A percentile compares a stretch with the other conserved stretches of the same genome.
phyloP scores from a whole-genome alignment of 2,113 vertebrate genomes.

The Eurystomus gularis region DNA sequence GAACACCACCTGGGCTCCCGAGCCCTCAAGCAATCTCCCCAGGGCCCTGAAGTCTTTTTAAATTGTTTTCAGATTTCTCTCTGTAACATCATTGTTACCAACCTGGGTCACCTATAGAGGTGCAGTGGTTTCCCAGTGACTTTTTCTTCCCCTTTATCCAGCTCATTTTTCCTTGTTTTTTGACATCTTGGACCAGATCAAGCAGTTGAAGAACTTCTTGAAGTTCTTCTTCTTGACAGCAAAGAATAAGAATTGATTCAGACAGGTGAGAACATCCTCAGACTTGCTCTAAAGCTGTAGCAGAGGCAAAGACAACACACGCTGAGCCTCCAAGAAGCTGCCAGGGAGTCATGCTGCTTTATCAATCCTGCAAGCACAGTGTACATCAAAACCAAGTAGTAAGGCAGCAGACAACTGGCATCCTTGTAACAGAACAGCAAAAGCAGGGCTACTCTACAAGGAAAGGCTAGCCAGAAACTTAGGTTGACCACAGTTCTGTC shows the following conservation, averaged over 20 bases:
- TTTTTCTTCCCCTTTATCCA: neutral
- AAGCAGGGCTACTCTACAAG: neutral
- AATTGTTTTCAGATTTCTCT: too few species aligned
- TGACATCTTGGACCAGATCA: neutral
- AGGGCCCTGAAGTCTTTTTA: too few species aligned
- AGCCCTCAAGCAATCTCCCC: too few species aligned
- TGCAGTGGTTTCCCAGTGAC: neutral
- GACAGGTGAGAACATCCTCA: neutral
- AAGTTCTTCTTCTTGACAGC: neutral
- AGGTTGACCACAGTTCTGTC: neutral
- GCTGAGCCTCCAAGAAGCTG: neutral
- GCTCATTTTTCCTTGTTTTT: neutral
- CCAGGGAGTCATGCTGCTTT: neutral
- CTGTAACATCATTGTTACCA: too few species aligned
- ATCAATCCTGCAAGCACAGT: neutral
- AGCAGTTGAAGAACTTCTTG: neutral
- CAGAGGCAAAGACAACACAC: neutral
- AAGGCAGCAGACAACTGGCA: neutral
- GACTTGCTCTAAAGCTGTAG: neutral
- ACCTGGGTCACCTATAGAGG: too few species aligned
- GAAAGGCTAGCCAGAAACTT: neutral
- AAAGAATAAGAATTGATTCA: neutral
- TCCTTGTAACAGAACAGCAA: neutral
- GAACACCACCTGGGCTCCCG: too few species aligned
- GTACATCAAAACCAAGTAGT: neutral